Base-by-base conservation (phyloP, 2,888 invertebrate species). In the Melangyna quadrimaculata region DNA sequence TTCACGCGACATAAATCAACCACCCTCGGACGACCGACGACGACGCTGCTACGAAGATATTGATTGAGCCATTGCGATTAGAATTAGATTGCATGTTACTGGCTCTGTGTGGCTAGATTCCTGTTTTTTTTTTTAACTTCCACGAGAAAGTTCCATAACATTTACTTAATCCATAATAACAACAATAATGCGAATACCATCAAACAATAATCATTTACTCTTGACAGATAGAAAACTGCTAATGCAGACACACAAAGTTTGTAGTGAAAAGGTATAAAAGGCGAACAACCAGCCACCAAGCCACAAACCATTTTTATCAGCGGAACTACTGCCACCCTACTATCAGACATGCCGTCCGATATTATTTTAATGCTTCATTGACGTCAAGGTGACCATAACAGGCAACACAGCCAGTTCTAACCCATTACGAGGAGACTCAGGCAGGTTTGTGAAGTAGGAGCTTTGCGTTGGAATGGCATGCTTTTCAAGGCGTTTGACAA, bases 351-450 rank as follows among this genome's bases (percentile, higher is more conserved):
- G 10, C 53, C 29, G 17, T 14, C 51, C 27, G 8, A 19, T 71
- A 67, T n/a, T 75, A 65, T 67, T 37, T 72, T 22, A 61, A 77
- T 81, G 77, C 78, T 81, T 74, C 77, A 81, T 78, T 78, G 74
- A 55, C 77, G 57, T 65, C 77, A 86, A 81, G 77, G 77, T 71
- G 77, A 86, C 80, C 63, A 57, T 70, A 80, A 78, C 70, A 77
- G 70, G 32, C 73, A 53, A 71, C 45, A 43, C 51, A 55, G 10
- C 24, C 29, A 69, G 59, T 22, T 59, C 14, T 9, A 37, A 55
- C 48, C 57, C 14, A 19, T n/a, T 35, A 24, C 12, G 8, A 27
- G 48, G 43, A 37, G 10, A 51, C 67, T 70, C 59, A 32, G 40
- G 57, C 35, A 53, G 61, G 59, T 51, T 67, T 53, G n/a, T 67